Evolutionary conservation across 92 coral and sea anemone species (phyloP).

Genomic region (Heliopora coerulea): DNA sequence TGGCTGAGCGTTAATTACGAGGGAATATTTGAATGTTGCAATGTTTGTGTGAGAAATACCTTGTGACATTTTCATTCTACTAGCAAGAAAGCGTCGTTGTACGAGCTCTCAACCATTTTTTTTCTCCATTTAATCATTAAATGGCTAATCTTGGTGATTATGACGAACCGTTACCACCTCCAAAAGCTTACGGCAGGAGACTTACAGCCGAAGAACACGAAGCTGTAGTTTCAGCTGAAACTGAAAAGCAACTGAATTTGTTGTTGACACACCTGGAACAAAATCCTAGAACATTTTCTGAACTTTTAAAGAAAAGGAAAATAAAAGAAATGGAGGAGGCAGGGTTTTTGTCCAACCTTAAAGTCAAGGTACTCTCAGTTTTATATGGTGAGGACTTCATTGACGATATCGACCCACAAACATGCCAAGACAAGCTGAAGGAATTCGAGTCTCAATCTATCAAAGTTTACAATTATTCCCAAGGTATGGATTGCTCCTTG

Average conservation of each 20-base stretch:
- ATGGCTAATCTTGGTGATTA: constrained; percentile 52
- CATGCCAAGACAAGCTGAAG: constrained; percentile 49
- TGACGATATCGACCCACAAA: constrained; percentile 43
- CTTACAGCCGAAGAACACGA: constrained; percentile 54
- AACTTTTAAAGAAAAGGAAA: constrained; percentile 49
- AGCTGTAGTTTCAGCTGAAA: constrained; percentile 47
- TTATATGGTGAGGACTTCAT: constrained; percentile 56
- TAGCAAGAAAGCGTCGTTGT: too few relatives aligned
- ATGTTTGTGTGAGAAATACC: too few relatives aligned
- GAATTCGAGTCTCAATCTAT: constrained; percentile 34
- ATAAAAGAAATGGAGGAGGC: constrained; percentile 45
- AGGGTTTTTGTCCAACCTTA: constrained; percentile 38
- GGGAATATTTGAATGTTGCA: neutral
- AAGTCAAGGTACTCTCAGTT: constrained; percentile 55
- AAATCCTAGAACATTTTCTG: constrained; percentile 44
- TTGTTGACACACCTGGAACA: constrained; percentile 45
- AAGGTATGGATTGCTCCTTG: too few relatives aligned
- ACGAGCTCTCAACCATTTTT: neutral
- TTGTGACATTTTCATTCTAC: too few relatives aligned
- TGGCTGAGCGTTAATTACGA: neutral
- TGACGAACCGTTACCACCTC: constrained; percentile 52
- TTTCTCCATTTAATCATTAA: neutral
- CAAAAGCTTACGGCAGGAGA: constrained; percentile 42
- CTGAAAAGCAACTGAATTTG: constrained; percentile 54
- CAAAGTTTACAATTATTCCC: constrained; percentile 54